Conservation (phyloP, 2,888 invertebrate genomes). For the Aspidiotus destructor region DNA sequence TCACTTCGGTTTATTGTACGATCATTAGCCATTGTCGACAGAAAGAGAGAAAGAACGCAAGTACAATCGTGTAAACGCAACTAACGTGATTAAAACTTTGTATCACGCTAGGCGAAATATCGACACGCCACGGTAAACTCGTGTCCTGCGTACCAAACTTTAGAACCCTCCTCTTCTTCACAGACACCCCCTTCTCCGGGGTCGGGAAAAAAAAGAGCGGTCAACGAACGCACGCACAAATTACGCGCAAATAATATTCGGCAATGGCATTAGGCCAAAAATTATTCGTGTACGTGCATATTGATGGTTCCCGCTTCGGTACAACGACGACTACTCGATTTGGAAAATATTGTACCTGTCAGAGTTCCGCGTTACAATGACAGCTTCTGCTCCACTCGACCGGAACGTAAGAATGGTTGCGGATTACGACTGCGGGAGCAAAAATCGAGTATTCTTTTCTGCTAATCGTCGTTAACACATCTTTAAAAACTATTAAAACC, state of each 20-base stretch:
- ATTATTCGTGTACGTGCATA: conserved; percentile 11
- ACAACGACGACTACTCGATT: conserved; percentile 12
- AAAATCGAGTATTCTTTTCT: too few species aligned
- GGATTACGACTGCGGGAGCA: too few species aligned
- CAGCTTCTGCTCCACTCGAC: too few species aligned
- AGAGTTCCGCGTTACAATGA: too few species aligned
- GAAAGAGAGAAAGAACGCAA: not conserved
- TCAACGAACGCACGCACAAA: conserved; percentile 25
- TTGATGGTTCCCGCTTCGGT: too few species aligned
- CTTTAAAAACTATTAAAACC: too few species aligned
- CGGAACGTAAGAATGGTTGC: too few species aligned
- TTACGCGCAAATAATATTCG: conserved; percentile 3
- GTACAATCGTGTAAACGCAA: conserved; percentile 9
- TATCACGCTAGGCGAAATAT: conserved; percentile 4
- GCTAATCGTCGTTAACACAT: too few species aligned
- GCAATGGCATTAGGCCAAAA: too few species aligned
- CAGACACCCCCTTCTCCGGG: not conserved
- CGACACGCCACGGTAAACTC: not conserved
- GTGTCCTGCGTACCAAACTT: not conserved
- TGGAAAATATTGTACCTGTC: not conserved
- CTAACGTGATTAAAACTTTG: conserved; percentile 19
- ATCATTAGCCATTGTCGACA: conserved; percentile 17
- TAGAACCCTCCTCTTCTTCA: not conserved
- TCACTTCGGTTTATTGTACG: conserved; percentile 20
- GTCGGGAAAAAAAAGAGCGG: conserved; percentile 12